Evolutionary conservation across 2,113 vertebrate genomes (phyloP), one percentile per base, ranked within the genome.

Genomic region (Empidonax traillii): DNA sequence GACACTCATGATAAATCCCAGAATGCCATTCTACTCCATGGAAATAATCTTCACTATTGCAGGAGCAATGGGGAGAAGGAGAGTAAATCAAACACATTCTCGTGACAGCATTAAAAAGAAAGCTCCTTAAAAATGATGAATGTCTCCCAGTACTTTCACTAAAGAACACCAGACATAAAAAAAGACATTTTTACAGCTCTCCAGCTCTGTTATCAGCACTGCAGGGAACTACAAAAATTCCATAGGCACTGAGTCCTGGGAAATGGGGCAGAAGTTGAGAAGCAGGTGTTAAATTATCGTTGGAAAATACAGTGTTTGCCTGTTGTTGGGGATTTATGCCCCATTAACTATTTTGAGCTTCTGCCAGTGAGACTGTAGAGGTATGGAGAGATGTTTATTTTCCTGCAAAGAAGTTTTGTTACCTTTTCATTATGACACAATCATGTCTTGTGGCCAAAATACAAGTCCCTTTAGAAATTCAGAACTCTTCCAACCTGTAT

Each of bases 41-140:
- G 35, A 80, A 85, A 85, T 65, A 85, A 67, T 86, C 51, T 84
- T 72, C 24, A 31, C 27, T 76, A 20, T 89, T 92, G 59, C 61
- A 79, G 79, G 51, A 94, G 30, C 35, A 84, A 3, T 66, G 52
- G 46, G 66, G 74, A 93, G 81, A 95, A 79, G 66, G 51, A 69
- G 33, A 84, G 77, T 94, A 97, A 96, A 97, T 96, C 87, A 97
- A 82, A 78, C 51, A 83, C 43, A 59, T 96, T 96, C 90, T 91
- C 86, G n/a, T 93, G 94, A 53, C 12, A 25, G 46, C 56, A 78
- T 74, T 90, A 82, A 82, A 94, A 90, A 62, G 31, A 91, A 89
- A 94, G 18, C 43, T 80, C 27, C 80, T 94, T 95, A 94, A 94
- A 96, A 94, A 94, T 93, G 75, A 97, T 96, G 5, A 80, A 96